phyloP scores from a whole-genome alignment of 30 jellyfish, hydroid and myxozoan genomes.

The Nemopilema nomurai region DNA sequence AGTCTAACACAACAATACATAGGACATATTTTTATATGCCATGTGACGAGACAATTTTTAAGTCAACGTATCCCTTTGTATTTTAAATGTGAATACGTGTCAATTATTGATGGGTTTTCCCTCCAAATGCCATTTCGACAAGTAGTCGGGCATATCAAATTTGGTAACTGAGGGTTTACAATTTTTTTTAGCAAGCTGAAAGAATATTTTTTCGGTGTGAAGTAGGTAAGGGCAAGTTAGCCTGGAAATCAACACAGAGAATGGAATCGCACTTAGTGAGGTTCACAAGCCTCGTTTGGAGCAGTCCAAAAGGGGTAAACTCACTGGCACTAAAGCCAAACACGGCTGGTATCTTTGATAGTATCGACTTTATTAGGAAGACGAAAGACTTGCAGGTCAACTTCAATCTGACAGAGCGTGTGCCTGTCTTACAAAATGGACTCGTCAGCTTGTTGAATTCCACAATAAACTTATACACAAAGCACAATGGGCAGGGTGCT shows the following conservation, averaged over 20 bases:
- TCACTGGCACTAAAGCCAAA: not conserved
- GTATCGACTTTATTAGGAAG: not conserved
- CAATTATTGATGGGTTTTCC: too few relatives aligned
- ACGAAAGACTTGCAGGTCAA: slow-evolving; percentile 7
- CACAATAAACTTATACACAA: slow-evolving; percentile 11
- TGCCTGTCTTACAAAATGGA: slow-evolving; percentile 29
- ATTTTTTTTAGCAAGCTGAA: slow-evolving; percentile 1
- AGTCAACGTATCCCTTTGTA: too few relatives aligned
- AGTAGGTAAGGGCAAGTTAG: not conserved
- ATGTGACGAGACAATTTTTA: too few relatives aligned
- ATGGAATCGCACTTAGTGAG: slow-evolving; percentile 20
- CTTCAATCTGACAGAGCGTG: slow-evolving; percentile 29
- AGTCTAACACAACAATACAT: too few relatives aligned
- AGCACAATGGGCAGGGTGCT: not conserved
- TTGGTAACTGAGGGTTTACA: not conserved
- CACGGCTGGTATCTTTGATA: slow-evolving; percentile 14
- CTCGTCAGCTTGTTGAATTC: slow-evolving; percentile 25
- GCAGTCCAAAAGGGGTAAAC: not conserved
- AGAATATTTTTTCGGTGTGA: slow-evolving; percentile 28
- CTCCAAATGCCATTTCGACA: too few relatives aligned
- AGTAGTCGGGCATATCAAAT: not conserved
- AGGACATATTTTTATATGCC: too few relatives aligned
- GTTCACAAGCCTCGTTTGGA: slow-evolving; percentile 27
- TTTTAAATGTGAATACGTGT: too few relatives aligned
- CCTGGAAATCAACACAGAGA: slow-evolving; percentile 45